phyloP scores from a whole-genome alignment of 2,113 vertebrate species.

The Crotalus horridus region DNA sequence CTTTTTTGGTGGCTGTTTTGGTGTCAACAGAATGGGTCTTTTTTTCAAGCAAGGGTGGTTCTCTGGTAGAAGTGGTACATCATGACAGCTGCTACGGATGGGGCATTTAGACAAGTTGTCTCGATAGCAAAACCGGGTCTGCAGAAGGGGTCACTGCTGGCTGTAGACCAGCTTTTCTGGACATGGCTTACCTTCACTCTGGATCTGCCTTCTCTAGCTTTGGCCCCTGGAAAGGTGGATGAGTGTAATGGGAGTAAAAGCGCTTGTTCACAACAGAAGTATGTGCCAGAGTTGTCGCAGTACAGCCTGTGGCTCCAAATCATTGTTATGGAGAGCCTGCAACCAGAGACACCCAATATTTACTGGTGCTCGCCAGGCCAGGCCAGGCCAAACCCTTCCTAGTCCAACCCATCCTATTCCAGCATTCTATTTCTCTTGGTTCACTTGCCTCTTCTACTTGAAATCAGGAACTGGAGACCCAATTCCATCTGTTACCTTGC shows the following conservation, averaged over 20 bases:
- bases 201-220: not conserved
- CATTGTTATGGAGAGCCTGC: not conserved
- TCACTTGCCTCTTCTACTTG: not conserved
- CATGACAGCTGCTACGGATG: not conserved
- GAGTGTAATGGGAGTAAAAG: not conserved
- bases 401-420: not conserved
- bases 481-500: not conserved
- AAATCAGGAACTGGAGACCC: not conserved
- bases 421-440: not conserved
- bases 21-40: not conserved
- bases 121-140: not conserved
- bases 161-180: not conserved
- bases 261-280: conserved; percentile 2
- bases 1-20: not conserved
- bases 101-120: not conserved
- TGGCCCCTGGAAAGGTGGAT: not conserved
- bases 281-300: not conserved
- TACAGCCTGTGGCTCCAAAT: not conserved
- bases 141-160: not conserved
- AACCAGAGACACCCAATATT: not conserved
- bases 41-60: not conserved
- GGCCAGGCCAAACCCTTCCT: not conserved
- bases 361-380: not conserved
- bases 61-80: not conserved
- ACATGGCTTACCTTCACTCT: too few species aligned